Evolutionary conservation across 2,113 vertebrate genomes (phyloP), one percentile per base, ranked within the genome.

Genomic region (Fulmarus glacialis): DNA sequence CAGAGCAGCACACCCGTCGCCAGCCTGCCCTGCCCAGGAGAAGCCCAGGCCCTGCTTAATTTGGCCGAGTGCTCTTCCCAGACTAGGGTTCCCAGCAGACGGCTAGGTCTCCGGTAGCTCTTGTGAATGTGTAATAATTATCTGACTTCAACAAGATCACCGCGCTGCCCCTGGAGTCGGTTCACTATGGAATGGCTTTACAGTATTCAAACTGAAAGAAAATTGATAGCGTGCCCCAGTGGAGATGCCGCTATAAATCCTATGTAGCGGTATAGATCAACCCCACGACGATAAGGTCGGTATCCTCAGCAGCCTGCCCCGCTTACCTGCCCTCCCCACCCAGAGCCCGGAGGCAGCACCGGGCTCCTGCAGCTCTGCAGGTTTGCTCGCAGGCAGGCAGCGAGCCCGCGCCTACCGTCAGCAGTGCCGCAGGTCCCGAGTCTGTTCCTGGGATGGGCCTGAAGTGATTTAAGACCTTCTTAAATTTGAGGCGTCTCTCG

Each of bases 241-340:
- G 43, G 36, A 16, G 52, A 13, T 15, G 17, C 60, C 48, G 60
- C 42, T 58, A 1, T 43, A 11, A 29, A 8, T 11, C 16, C 56
- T 15, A 1, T 11, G 4, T 4, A 36, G 16, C 3, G 2, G 21
- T 24, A 5, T 26, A 32, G 32, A 52, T 26, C 36, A 27, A 21
- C 4, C 17, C 50, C 21, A 1, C 1, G 8, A 32, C 40, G 15
- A 7, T 3, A 4, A 5, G 59, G n/a, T 38, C 15, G 2, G 40
- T 32, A 4, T 6, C 26, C 56, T 15, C 20, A 15, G 38, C 67
- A 22, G 45, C 23, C 21, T 17, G 27, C 16, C 4, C 30, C 3
- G 1, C 13, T 21, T 4, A 8, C 40, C 58, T 18, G 23, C 24
- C 8, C 19, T 19, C 56, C 13, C 26, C 12, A 4, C 26, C 6